phyloP scores from a whole-genome alignment of 2,888 invertebrate genomes.

The Aradus depressus region DNA sequence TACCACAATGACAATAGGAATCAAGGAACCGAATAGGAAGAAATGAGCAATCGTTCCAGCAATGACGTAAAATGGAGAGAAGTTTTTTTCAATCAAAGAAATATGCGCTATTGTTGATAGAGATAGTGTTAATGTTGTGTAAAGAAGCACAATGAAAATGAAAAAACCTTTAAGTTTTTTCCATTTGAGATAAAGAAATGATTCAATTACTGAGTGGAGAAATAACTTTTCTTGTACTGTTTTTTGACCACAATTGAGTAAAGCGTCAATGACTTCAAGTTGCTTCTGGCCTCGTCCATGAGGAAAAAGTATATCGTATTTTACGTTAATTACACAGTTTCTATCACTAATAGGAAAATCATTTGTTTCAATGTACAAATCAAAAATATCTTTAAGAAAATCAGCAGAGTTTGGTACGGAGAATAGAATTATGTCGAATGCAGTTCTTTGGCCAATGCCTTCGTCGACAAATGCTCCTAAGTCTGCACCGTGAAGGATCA shows the following conservation, averaged over 20 bases:
- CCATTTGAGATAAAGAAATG: slow-evolving; percentile 48
- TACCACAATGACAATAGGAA: slow-evolving; percentile 20
- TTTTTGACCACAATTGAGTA: slow-evolving; percentile 44
- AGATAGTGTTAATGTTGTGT: slow-evolving; percentile 42
- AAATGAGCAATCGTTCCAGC: slow-evolving; percentile 10
- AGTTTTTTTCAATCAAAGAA: slow-evolving; percentile 19
- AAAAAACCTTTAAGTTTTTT: slow-evolving; percentile 44
- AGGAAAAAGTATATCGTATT: slow-evolving; percentile 39
- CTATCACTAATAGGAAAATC: slow-evolving; percentile 39
- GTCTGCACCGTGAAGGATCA: slow-evolving; percentile 41
- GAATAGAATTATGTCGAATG: slow-evolving; percentile 44
- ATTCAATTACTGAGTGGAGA: slow-evolving; percentile 47
- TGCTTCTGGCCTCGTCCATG: slow-evolving; percentile 34
- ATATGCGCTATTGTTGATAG: slow-evolving; percentile 40
- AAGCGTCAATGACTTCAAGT: slow-evolving; percentile 45
- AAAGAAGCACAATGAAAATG: slow-evolving; percentile 42
- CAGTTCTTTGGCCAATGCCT: slow-evolving; percentile 34
- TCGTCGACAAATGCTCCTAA: slow-evolving; percentile 36
- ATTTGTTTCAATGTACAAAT: slow-evolving; percentile 43
- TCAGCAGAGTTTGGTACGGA: slow-evolving; percentile 44
- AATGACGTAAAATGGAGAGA: neutral
- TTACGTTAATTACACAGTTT: slow-evolving; percentile 37
- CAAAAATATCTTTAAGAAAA: slow-evolving; percentile 44
- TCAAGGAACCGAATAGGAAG: slow-evolving; percentile 15
- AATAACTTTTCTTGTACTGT: slow-evolving; percentile 42